phyloP scores from a whole-genome alignment of 2,113 vertebrate species.

The Spheniscus mendiculus region DNA sequence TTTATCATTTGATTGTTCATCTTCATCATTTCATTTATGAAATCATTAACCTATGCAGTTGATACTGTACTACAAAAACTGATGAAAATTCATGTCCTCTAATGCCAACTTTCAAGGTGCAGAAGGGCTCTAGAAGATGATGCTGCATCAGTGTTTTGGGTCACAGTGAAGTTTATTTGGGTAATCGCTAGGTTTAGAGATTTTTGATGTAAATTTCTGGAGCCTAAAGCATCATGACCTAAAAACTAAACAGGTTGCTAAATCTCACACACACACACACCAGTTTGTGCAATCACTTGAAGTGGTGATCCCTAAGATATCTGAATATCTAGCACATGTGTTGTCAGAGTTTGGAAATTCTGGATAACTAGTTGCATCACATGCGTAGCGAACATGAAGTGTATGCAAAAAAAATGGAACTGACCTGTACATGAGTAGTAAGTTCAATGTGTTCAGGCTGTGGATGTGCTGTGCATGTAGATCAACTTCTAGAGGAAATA shows the following conservation, averaged over 20 bases:
- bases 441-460: background rate
- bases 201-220: background rate
- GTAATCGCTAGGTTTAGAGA: background rate
- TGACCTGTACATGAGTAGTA: background rate
- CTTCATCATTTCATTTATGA: background rate
- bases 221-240: no score
- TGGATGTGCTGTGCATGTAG: background rate
- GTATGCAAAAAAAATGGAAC: background rate
- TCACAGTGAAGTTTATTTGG: background rate
- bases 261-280: no score
- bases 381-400: fast-evolving
- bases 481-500: background rate
- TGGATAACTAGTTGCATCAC: background rate
- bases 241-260: background rate
- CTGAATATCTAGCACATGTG: background rate
- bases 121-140: background rate
- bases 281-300: background rate
- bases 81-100: background rate
- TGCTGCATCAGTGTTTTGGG: background rate
- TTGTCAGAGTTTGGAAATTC: background rate
- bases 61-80: background rate
- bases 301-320: background rate
- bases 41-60: background rate
- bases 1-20: background rate
- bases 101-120: background rate